Base-by-base conservation (phyloP, 2,113 vertebrate species). In the Cygnus atratus region DNA sequence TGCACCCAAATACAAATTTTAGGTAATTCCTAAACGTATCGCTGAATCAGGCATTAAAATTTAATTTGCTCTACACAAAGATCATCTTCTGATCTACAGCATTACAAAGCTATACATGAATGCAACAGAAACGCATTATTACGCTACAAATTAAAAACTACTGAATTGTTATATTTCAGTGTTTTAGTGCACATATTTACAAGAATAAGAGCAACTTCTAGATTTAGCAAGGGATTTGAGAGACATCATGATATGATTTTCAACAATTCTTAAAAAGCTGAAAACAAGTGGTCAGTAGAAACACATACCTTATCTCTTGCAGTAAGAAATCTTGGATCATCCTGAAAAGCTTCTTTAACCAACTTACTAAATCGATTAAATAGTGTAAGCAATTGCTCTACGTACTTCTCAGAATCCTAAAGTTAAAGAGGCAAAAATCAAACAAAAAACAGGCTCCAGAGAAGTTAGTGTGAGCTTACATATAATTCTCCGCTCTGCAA, bases 331-430 rank as follows among this genome's bases (percentile, higher is more conserved):
- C 99, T 98, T 10, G 99, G 99, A 97, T 99, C 99, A 95, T 99
- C 99, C 92, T 99, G 99, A 97, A 99, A 99, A 63, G 99, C 99
- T 96, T 99, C 99, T 97, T 99, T 99, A 96, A 99, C 99, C 88
- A 99, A 97, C 88, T 99, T 99, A 97, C 99, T 99, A 98, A 99
- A 99, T 97, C 99, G 99, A 98, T 99, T 99, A 97, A 99, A 99
- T 74, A 99, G 96, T 0, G 99, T 99, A 88, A 99, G 99, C 96
- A 99, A 98, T 94, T 99, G 99, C 93, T 99, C 99, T 97, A 99
- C 99, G 0, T 99, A 99, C 95, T 99, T 99, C 97, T 99, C 99
- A 31, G 99, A 99, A 97, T 99, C 99, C 99, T 99, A 74, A 54
- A 93, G 79, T 74, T 63, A 95, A 82, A 94, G 31, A 92, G 80